Percentiles rank a stretch among this genome's conserved stretches.
phyloP scores from a whole-genome alignment of 1,140 invertebrate genomes.

The Halictus rubicundus region DNA sequence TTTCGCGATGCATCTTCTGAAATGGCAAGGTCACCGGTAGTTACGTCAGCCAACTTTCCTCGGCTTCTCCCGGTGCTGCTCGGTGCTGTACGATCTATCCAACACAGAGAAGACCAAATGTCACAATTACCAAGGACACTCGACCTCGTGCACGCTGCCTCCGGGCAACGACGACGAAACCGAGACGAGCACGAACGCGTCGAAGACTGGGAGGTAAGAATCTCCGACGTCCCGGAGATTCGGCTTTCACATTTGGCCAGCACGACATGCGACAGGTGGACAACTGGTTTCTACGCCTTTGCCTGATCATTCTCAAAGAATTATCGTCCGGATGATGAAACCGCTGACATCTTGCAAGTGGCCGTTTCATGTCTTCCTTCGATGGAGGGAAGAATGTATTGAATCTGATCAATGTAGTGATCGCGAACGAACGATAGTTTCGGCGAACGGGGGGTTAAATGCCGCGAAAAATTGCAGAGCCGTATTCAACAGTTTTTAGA shows the following conservation, averaged over 20 bases:
- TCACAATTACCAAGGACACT: constrained; percentile 76
- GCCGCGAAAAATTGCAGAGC: too few species aligned
- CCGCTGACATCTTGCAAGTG: not conserved
- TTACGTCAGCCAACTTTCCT: constrained; percentile 72
- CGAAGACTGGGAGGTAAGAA: constrained; percentile 13
- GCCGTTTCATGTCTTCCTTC: not conserved
- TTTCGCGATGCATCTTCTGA: constrained; percentile 70
- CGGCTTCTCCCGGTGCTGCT: constrained; percentile 7
- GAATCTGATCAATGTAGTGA: too few species aligned
- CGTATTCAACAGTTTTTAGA: too few species aligned
- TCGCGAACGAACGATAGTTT: too few species aligned
- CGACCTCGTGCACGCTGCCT: constrained; percentile 42
- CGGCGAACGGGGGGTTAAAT: too few species aligned
- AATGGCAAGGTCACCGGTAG: constrained; percentile 75
- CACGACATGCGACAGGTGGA: not conserved
- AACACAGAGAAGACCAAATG: constrained; percentile 73
- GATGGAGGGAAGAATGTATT: not conserved
- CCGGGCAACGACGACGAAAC: constrained; percentile 39
- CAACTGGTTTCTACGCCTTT: constrained; percentile 11
- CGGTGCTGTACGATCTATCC: not conserved
- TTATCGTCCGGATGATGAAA: constrained; percentile 15
- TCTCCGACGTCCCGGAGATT: constrained; percentile 13
- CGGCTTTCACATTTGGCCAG: constrained; percentile 48
- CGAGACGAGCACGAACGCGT: not conserved
- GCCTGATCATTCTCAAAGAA: not conserved